These are phyloP conservation scores for Drosophila pseudoobscura DNA, from an alignment of 1,140 invertebrate species.

Conservation along the genomic window DNA sequence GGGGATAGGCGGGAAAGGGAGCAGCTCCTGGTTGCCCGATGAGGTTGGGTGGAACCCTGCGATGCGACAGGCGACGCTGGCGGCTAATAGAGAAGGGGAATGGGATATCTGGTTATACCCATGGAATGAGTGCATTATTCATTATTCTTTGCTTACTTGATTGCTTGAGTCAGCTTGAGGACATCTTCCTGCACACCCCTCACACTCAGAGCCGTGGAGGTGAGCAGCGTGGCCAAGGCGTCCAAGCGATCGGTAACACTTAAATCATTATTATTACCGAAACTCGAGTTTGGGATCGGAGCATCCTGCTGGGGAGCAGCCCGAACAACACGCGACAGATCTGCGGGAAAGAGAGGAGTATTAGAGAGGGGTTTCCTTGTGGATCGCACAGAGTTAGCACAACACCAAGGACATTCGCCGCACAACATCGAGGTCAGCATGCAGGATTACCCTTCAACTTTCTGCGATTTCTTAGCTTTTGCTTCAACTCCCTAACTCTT, in stretches of 20 bases:
- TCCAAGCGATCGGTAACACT: constrained; percentile 42
- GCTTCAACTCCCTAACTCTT: constrained; percentile 39
- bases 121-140: not conserved
- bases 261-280: not conserved
- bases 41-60: constrained; percentile 7
- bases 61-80: constrained; percentile 2
- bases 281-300: not conserved
- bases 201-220: constrained; percentile 56
- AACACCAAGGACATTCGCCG: constrained; percentile 16
- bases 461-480: constrained; percentile 54
- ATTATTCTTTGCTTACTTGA: constrained; percentile 39
- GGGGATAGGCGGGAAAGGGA: not conserved
- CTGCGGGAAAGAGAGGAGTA: not conserved
- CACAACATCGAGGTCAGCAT: constrained; percentile 28
- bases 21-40: not conserved
- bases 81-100: not conserved
- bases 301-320: constrained; percentile 6
- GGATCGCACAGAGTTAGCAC: not conserved
- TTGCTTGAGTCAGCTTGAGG: constrained; percentile 27
- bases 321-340: constrained; percentile 39
- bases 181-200: constrained; percentile 34
- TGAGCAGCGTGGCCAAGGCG: constrained; percentile 60
- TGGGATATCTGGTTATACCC: not conserved
- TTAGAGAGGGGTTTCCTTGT: too few relatives aligned
- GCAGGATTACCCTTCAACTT: constrained; percentile 51